Base-by-base conservation (phyloP, 2,888 invertebrate genomes). In the Sinhomidia bicolor region DNA sequence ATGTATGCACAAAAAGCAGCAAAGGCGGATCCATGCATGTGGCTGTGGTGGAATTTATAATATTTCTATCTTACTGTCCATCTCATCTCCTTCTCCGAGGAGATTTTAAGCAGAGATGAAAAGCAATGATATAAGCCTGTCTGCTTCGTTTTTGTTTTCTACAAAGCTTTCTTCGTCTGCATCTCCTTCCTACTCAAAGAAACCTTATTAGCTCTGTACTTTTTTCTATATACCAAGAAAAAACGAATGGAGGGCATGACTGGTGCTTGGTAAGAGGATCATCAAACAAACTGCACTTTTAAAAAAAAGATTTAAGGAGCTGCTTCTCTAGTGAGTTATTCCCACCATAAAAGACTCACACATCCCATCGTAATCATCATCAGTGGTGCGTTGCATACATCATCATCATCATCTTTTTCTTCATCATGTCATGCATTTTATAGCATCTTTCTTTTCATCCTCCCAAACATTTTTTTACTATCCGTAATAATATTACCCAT, bases 11-110 rank as follows among this genome's bases (percentile, higher is more conserved):
- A 41, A 68, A 51, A 26, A 32, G 65, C 32, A 65, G 14, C 29
- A 71, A 51, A 82, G 82, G 82, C 71, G 71, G 71, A 82, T 71
- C 71, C 47, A 41, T 32, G 82, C 65, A n/a, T 65, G 29, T 74
- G 6, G 20, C 17, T 12, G 20, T 44, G 36, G 36, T n/a, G 17
- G 41, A 12, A 5, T 4, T 62, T 29, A 36, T 57, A 17, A 54
- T 57, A 26, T 10, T 60, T 54, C 74, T 78, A n/a, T 78, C 78
- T 62, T 12, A 12, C 80, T 62, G 12, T 80, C 23, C 14, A 44
- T 20, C 62, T 44, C 62, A 57, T 60, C 26, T 36, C 41, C 9
- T 23, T 23, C 26, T 41, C 20, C 51, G 32, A 41, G 14, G 14
- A 54, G 26, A 29, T 76, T 47, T 76, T 76, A 60, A 60, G 60